Percentiles rank a stretch among this genome's conserved stretches.
phyloP scores from a whole-genome alignment of 2,888 invertebrate genomes.

The Cheilosia impressa region DNA sequence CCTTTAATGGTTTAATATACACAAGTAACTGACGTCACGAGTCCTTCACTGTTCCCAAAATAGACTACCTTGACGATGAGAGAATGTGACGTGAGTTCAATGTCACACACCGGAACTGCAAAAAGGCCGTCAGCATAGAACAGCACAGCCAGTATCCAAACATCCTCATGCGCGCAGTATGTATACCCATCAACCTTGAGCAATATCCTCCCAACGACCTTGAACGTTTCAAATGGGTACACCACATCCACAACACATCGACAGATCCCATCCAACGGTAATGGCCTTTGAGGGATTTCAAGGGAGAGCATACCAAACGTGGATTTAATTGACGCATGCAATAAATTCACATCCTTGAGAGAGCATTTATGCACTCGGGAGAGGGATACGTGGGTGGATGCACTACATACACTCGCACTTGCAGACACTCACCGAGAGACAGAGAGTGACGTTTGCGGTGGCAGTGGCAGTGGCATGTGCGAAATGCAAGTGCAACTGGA shows the following conservation, averaged over 20 bases:
- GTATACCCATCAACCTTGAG: slow-evolving; percentile 53
- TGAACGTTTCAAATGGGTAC: slow-evolving; percentile 53
- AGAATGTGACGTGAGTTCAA: slow-evolving; percentile 71
- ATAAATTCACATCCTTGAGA: slow-evolving; percentile 68
- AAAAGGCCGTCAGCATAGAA: slow-evolving; percentile 49
- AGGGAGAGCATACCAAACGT: slow-evolving; percentile 38
- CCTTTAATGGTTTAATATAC: slow-evolving; percentile 50
- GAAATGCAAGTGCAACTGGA: slow-evolving; percentile 23
- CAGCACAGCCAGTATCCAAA: slow-evolving; percentile 19
- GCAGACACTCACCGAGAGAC: neutral
- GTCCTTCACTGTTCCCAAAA: slow-evolving; percentile 65
- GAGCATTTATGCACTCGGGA: slow-evolving; percentile 53
- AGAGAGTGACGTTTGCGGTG: slow-evolving; percentile 21
- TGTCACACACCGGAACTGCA: slow-evolving; percentile 73
- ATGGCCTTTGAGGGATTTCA: slow-evolving; percentile 65
- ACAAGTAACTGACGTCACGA: slow-evolving; percentile 55
- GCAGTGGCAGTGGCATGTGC: slow-evolving; percentile 3
- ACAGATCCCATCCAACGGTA: slow-evolving; percentile 49
- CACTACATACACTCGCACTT: slow-evolving; percentile 1
- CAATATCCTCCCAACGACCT: slow-evolving; percentile 69
- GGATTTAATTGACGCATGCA: slow-evolving; percentile 62
- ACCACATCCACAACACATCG: slow-evolving; percentile 6
- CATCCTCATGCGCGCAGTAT: slow-evolving; percentile 47
- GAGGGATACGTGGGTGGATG: slow-evolving; percentile 38
- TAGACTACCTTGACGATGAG: slow-evolving; percentile 64